phyloP scores from a whole-genome alignment of 2,888 invertebrate species.

The Patella ulyssiponensis region DNA sequence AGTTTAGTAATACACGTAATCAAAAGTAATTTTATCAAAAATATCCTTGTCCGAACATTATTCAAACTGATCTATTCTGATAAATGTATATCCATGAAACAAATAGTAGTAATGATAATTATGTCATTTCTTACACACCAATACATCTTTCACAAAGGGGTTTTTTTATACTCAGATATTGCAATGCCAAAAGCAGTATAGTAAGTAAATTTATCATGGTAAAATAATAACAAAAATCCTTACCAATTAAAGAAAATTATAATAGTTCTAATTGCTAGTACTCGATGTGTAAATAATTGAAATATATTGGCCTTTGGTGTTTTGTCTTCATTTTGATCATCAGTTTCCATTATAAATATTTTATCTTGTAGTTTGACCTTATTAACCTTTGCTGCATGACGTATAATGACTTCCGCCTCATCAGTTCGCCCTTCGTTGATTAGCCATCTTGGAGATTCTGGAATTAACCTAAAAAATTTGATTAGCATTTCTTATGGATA shows the following conservation, averaged over 20 bases:
- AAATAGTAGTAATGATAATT: not conserved
- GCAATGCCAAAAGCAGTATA: too few relatives aligned
- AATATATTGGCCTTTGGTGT: conserved; percentile 13
- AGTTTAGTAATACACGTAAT: not conserved
- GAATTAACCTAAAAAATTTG: conserved; percentile 73
- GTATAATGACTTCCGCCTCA: conserved; percentile 25
- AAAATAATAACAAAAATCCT: not conserved
- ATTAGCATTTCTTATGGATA: too few relatives aligned
- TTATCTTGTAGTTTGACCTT: conserved; percentile 18
- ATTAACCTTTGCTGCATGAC: conserved; percentile 29
- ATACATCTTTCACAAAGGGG: not conserved
- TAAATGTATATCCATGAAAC: too few relatives aligned
- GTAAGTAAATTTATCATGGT: too few relatives aligned
- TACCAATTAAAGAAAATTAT: conserved; percentile 77
- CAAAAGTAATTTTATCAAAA: not conserved
- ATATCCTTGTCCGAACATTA: too few relatives aligned
- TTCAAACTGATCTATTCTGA: too few relatives aligned
- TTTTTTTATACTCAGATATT: too few relatives aligned
- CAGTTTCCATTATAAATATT: not conserved
- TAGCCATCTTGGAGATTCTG: conserved; percentile 36
- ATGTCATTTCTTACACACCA: not conserved
- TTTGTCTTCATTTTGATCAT: conserved; percentile 65
- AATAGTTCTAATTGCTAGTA: conserved; percentile 30
- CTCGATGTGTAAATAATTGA: conserved; percentile 33
- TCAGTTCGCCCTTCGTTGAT: conserved; percentile 16